Conservation (phyloP, 23 tunicate genomes). For the Styela clava region DNA sequence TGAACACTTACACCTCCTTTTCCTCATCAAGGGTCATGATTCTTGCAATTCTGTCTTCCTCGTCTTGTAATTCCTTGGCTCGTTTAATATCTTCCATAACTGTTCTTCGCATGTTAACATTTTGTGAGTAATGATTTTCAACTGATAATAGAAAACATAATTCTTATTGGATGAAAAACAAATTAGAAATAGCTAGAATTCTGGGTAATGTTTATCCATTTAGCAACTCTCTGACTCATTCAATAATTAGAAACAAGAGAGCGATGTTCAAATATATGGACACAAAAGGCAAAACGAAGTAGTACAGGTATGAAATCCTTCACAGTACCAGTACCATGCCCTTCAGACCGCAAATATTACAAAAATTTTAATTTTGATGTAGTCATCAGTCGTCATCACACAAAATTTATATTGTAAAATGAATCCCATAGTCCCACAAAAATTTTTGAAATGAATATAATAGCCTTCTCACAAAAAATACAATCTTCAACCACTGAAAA, state of each 20-base stretch:
- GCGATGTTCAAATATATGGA: neutral
- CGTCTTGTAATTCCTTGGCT: constrained; percentile 75
- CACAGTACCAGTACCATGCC: no score
- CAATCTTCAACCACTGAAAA: no score
- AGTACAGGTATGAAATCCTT: no score
- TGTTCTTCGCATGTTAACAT: constrained; percentile 53
- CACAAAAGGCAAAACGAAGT: no score
- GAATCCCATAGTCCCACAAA: no score
- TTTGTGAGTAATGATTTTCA: constrained; percentile 65
- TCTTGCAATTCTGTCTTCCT: constrained; percentile 68
- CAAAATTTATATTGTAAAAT: no score
- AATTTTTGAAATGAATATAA: no score
- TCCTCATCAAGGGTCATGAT: constrained; percentile 71
- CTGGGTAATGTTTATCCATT: neutral
- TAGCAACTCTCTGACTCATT: constrained; percentile 4
- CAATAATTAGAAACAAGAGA: no score
- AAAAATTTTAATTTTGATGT: no score
- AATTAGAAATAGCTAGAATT: neutral
- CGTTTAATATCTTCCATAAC: constrained; percentile 62
- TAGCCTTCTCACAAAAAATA: no score
- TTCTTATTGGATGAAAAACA: neutral
- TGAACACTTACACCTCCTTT: constrained; percentile 60
- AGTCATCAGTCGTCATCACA: no score
- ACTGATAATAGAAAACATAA: constrained; percentile 24
- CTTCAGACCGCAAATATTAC: no score